These are phyloP conservation scores for Liparis tanakae DNA, from an alignment of 2,797 vertebrate species.

Conservation along the genomic window DNA sequence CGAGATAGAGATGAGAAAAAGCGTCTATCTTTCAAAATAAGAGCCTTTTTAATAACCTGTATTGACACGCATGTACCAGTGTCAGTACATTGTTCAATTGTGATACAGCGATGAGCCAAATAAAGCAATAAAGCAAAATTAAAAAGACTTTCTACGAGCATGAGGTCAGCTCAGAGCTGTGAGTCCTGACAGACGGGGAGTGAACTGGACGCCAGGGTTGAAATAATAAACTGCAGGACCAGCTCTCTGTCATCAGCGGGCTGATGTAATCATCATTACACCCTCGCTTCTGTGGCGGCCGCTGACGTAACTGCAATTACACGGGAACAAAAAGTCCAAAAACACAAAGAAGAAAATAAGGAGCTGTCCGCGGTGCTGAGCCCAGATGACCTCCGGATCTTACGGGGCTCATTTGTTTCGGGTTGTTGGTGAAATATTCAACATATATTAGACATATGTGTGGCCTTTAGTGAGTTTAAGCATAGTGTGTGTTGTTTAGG, in stretches of 20 bases:
- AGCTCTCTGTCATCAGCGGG: not conserved
- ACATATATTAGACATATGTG: not conserved
- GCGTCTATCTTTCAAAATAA: not conserved
- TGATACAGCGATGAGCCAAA: slow-evolving; percentile 1
- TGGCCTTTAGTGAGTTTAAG: not conserved
- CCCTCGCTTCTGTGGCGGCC: slow-evolving; percentile 1
- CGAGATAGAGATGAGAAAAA: not conserved
- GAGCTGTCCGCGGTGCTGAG: slow-evolving; percentile 9
- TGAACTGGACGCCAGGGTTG: slow-evolving; percentile 19
- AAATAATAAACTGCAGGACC: slow-evolving; percentile 17
- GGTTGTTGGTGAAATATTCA: not conserved
- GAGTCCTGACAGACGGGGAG: not conserved
- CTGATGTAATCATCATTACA: slow-evolving; percentile 42
- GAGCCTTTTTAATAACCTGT: not conserved
- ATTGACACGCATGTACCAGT: not conserved
- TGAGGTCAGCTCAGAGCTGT: not conserved
- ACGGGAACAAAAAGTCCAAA: slow-evolving; percentile 5
- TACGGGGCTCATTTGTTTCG: slow-evolving; percentile 9
- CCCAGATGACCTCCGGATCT: not conserved
- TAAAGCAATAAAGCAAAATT: not conserved
- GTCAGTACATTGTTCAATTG: not conserved
- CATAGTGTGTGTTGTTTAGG: not conserved
- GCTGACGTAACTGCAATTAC: slow-evolving; percentile 26
- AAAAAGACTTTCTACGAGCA: not conserved
- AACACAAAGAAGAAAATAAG: slow-evolving; percentile 7